Conservation (phyloP, 2,797 vertebrate genomes). For the Emydoidea blandingii region DNA sequence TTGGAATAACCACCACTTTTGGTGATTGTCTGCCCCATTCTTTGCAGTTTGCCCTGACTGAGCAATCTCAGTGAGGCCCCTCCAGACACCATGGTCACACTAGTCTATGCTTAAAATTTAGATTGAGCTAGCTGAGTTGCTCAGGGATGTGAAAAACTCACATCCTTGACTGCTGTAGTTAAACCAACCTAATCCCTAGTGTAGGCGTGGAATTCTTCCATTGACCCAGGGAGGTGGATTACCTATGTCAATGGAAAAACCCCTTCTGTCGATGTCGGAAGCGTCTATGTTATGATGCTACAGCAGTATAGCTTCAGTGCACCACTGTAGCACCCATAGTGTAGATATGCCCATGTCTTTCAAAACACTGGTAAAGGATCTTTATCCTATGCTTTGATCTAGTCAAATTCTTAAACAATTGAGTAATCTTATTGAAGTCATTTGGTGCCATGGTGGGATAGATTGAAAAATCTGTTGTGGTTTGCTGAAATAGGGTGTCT, state of each 20-base stretch:
- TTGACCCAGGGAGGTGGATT: not conserved
- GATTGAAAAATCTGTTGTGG: not conserved
- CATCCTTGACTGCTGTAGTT: not conserved
- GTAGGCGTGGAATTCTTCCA: not conserved
- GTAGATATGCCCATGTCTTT: too few species aligned
- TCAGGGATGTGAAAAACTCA: not conserved
- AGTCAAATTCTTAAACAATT: not conserved
- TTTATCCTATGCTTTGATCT: not conserved
- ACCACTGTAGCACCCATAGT: not conserved
- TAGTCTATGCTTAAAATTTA: not conserved
- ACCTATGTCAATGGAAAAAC: not conserved
- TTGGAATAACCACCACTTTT: too few species aligned
- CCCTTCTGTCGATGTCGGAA: not conserved
- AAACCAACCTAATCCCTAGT: not conserved
- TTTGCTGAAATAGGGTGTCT: not conserved
- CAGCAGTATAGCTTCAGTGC: not conserved
- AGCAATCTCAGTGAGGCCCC: too few species aligned
- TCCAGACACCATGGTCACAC: too few species aligned
- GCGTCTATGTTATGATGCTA: not conserved
- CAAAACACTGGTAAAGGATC: not conserved
- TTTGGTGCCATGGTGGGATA: not conserved
- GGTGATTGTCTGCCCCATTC: too few species aligned
- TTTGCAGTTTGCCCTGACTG: too few species aligned
- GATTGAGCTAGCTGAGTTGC: not conserved
- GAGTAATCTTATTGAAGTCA: not conserved